Evolutionary conservation across 1,140 invertebrate species (phyloP), one percentile per base, ranked within the genome.

Genomic region (Bradysia coprophila): DNA sequence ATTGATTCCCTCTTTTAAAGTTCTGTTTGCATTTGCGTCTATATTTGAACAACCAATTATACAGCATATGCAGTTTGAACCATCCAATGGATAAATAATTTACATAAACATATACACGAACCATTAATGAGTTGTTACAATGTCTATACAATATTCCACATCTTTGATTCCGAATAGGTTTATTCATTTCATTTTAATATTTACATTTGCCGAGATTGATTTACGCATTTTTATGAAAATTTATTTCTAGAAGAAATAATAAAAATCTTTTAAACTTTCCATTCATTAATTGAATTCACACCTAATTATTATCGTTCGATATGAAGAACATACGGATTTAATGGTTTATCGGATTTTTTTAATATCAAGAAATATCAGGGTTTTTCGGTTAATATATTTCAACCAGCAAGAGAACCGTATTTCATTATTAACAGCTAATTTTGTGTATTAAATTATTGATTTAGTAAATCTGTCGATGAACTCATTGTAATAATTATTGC

Each of bases 11-110:
- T 10, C 36, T 4, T 38, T n/a, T n/a, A n/a, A 38, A 20, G 24
- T 28, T 28, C 16, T 38, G 20, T 38, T 38, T 38, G 36, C 20
- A 15, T 38, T 38, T 38, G 18, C 36, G 36, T 38, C 36, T 38
- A 38, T 38, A 20, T 38, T 38, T 38, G 36, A 18, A 11, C 18
- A 38, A 18, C 36, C 36, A 38, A 38, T 38, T 38, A 38, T 18
- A 18, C 15, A 38, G 24, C 24, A 28, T 28, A 28, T 28, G 13
- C 13, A 13, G 6, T 8, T 6, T 28, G 6, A 13, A 28, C 6
- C 24, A 28, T 28, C 24, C 24, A 28, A 28, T n/a, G 24, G 13
- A 28, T 28, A 28, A 28, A 28, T 28, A 28, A 28, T 28, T 41
- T 32, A 34, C 18, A 24, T 21, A 23, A 18, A 31, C 21, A 21